Evolutionary conservation across 2,797 vertebrate species (phyloP).

Genomic region (Neosilurus hyrtlii): DNA sequence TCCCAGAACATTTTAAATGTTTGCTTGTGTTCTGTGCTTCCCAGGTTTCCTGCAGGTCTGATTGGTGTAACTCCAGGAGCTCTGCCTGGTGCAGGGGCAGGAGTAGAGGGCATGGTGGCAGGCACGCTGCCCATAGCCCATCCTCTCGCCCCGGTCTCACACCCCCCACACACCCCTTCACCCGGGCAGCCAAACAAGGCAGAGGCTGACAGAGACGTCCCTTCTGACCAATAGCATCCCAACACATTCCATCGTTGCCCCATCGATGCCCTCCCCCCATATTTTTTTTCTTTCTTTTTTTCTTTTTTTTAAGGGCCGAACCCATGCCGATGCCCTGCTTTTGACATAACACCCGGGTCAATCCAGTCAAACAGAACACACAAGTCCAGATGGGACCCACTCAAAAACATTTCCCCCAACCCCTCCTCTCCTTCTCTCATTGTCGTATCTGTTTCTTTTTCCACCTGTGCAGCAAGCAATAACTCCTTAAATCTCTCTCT

Average conservation of each 20-base stretch:
- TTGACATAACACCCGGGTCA: conserved; percentile 62
- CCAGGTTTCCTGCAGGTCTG: conserved; percentile 85
- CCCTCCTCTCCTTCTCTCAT: conserved; percentile 4
- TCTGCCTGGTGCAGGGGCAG: conserved; percentile 76
- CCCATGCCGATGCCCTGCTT: conserved; percentile 42
- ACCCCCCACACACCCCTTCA: conserved; percentile 83
- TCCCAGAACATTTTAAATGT: not conserved
- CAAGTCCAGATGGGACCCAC: conserved; percentile 65
- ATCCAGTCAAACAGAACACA: conserved; percentile 69
- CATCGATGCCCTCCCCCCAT: conserved; percentile 46
- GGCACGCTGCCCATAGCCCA: conserved; percentile 75
- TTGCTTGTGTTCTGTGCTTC: conserved; percentile 17
- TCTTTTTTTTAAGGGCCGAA: conserved; percentile 34
- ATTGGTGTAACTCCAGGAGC: conserved; percentile 84
- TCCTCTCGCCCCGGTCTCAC: conserved; percentile 84
- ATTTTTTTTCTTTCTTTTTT: not conserved
- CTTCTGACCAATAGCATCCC: conserved; percentile 90
- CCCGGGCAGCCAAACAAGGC: conserved; percentile 88
- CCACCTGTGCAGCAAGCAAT: conserved; percentile 74
- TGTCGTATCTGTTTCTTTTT: conserved; percentile 31
- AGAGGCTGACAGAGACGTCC: conserved; percentile 93
- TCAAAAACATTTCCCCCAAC: conserved; percentile 49
- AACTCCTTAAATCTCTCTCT: conserved; percentile 56
- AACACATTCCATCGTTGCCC: conserved; percentile 78
- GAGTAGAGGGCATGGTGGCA: conserved; percentile 86